These are phyloP conservation scores for Cryptocheilus praepositus DNA, from an alignment of 2,888 invertebrate genomes.

Conservation along the genomic window DNA sequence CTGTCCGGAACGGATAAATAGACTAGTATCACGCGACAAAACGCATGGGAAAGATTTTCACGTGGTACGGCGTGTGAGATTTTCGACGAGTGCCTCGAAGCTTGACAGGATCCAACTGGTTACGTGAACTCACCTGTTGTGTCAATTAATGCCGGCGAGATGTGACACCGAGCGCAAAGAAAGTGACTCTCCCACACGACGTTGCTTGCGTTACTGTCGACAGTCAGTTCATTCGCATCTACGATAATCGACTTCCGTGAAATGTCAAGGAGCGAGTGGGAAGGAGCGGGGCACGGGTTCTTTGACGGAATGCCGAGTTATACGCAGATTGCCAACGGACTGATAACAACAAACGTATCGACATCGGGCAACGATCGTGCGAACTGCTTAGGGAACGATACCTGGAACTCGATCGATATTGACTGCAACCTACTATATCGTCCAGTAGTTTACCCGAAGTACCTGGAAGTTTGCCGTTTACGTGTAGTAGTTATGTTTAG, in stretches of 20 bases:
- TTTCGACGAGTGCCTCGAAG: background rate
- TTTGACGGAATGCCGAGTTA: background rate
- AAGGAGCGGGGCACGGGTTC: background rate
- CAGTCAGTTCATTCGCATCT: background rate
- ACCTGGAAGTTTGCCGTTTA: too few species aligned
- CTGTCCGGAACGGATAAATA: background rate
- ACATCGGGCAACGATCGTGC: background rate
- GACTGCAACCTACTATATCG: background rate
- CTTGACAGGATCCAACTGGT: background rate
- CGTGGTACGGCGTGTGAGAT: conserved; percentile 20
- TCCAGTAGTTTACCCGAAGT: background rate
- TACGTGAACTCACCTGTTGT: background rate
- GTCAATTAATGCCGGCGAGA: background rate
- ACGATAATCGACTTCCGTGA: background rate
- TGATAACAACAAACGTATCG: background rate
- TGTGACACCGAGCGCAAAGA: background rate
- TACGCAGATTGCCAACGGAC: background rate
- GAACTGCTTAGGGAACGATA: background rate
- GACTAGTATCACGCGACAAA: background rate
- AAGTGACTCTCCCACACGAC: conserved; percentile 5
- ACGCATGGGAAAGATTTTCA: background rate
- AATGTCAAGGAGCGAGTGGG: background rate
- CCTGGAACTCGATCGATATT: background rate
- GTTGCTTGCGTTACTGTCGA: conserved; percentile 16
- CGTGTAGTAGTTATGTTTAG: too few species aligned